phyloP scores from a whole-genome alignment of 2,113 vertebrate genomes.

The Daubentonia madagascariensis region DNA sequence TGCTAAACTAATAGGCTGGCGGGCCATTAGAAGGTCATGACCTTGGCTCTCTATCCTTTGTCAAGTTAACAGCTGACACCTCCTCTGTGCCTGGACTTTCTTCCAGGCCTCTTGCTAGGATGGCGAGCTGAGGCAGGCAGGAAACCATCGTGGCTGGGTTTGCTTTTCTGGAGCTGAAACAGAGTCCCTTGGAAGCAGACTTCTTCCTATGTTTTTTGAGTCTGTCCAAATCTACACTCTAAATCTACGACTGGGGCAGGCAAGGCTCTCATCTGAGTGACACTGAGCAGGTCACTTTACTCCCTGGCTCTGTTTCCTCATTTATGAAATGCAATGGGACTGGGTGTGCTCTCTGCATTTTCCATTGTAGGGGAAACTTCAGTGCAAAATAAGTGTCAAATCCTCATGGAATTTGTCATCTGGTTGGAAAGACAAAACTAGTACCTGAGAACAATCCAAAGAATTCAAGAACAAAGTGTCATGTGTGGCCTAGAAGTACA shows the following conservation, averaged over 20 bases:
- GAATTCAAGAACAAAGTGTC: neutral
- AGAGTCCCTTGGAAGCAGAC: neutral
- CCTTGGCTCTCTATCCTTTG: constrained; percentile 74
- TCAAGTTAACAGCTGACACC: constrained; percentile 75
- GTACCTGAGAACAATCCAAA: neutral
- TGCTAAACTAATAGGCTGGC: constrained; percentile 84
- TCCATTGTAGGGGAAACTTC: neutral
- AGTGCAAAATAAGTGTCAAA: neutral
- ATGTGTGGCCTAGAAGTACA: neutral
- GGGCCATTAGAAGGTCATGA: constrained; percentile 79
- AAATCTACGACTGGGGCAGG: fast-evolving
- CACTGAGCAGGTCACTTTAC: neutral
- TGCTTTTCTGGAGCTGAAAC: neutral
- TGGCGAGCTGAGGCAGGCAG: neutral
- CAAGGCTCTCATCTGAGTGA: neutral
- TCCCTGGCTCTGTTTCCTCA: neutral
- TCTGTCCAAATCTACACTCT: neutral
- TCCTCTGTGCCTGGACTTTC: neutral
- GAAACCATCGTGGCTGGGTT: fast-evolving
- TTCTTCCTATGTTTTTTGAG: neutral
- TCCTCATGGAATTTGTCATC: neutral
- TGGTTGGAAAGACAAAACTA: neutral
- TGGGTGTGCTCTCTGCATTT: neutral
- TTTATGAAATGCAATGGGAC: neutral
- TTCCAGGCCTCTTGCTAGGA: neutral